Conservation (phyloP, 2,113 vertebrate species). For the Egretta garzetta region DNA sequence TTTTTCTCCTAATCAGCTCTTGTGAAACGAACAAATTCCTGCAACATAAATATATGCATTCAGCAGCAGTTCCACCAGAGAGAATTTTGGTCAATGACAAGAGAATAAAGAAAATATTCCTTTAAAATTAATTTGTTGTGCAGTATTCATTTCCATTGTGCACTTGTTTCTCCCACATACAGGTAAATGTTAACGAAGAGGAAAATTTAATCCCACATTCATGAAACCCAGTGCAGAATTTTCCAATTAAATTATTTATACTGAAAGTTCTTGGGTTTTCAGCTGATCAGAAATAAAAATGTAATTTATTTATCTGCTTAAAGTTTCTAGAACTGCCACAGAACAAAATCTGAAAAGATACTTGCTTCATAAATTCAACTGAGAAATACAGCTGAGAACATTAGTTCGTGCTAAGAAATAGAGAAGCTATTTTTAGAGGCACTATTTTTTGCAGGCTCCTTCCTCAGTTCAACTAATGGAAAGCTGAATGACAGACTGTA, state of each 20-base stretch:
- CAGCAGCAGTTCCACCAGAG: background rate
- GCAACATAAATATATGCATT: background rate
- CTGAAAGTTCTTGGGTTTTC: background rate
- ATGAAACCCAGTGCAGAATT: background rate
- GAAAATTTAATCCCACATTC: background rate
- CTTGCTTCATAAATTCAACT: background rate
- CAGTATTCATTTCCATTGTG: background rate
- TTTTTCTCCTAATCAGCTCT: background rate
- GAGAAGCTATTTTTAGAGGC: background rate
- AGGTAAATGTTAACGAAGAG: background rate
- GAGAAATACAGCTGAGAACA: background rate
- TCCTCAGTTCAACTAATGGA: background rate
- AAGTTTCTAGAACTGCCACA: background rate
- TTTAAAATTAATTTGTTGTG: background rate
- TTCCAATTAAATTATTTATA: background rate
- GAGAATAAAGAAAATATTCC: background rate
- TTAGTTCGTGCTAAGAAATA: background rate
- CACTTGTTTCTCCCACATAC: background rate
- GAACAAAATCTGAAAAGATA: background rate
- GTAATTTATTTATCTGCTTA: background rate
- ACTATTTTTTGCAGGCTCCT: background rate
- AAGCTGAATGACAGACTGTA: background rate
- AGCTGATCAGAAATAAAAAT: background rate
- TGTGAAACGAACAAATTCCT: background rate
- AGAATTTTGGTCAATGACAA: background rate